Base-by-base conservation (phyloP, 2,797 vertebrate genomes). In the Rhabdomys pumilio region DNA sequence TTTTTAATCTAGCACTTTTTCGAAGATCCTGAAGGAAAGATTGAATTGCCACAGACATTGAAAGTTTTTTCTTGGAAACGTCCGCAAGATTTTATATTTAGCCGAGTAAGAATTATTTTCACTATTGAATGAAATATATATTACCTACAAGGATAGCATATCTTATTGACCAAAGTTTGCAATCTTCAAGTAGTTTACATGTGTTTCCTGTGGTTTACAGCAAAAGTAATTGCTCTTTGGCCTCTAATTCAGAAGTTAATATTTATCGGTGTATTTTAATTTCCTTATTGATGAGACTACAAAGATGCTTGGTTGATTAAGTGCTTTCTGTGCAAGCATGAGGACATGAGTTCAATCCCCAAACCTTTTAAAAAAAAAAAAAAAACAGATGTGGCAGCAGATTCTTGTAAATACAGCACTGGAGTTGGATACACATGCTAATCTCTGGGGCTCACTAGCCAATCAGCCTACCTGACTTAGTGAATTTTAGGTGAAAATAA, bases 11-110 rank as follows among this genome's bases (percentile, higher is more conserved):
- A 99, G 99, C 94, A 98, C 75, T 98, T 98, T 97, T 99, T 99
- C 98, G 99, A 99, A 65, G 99, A 99, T 94, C 99, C 99, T 4
- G 99, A 99, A 97, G 99, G 99, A 82, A 99, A 99, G 97, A 98
- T 99, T 97, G 97, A 98, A 77, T 96, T 99, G 83, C 99, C 99
- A 89, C 59, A 95, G 22, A 98, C 99, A 80, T 85, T 99, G 85
- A 99, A 99, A 98, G 98, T 99, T 77, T 98, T 99, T 98, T 98
- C 98, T 67, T 99, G 99, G 99, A 99, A 99, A 98, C 99, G 99
- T 29, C 99, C 99, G 26, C 93, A 98, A 13, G 99, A 99, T 92
- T 98, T 99, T 98, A 98, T 99, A 95, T 63, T 79, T 72, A 98
- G 98, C 95, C 98, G 98, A 99, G 99, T 99, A 98, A 99, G 98